These are phyloP conservation scores for Leucosticte australis DNA, from an alignment of 2,113 vertebrate genomes.

Conservation along the genomic window DNA sequence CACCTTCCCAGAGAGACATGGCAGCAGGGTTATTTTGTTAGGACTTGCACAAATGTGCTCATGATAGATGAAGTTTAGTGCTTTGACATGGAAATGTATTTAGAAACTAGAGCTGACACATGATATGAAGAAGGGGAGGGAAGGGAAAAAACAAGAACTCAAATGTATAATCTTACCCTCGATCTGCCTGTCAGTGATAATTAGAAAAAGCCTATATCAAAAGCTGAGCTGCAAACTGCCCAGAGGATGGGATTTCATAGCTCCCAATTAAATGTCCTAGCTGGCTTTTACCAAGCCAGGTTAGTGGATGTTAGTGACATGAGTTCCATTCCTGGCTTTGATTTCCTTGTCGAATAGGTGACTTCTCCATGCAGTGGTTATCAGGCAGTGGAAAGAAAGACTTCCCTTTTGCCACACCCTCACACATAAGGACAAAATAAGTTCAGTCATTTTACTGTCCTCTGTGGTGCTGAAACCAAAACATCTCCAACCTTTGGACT, in stretches of 20 bases:
- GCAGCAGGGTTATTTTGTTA: constrained; percentile 25
- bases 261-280: not conserved
- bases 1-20: constrained; percentile 44
- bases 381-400: not conserved
- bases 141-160: constrained; percentile 12
- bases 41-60: constrained; percentile 18
- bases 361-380: not conserved
- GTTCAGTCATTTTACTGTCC: not conserved
- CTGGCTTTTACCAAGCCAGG: not conserved
- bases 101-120: constrained; percentile 31
- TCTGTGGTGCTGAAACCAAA: not conserved
- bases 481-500: not conserved
- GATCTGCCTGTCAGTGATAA: constrained; percentile 48
- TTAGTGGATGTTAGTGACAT: not conserved
- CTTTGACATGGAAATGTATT: constrained; percentile 34
- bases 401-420: not conserved
- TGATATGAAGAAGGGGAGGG: not conserved
- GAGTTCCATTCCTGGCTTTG: not conserved
- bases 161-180: constrained; percentile 1
- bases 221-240: constrained; percentile 1
- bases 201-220: constrained; percentile 49
- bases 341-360: not conserved
- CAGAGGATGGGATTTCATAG: constrained; percentile 15
- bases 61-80: constrained; percentile 40
- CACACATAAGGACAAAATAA: not conserved